Conservation (phyloP, 53 echinoderm and acorn worm genomes). For the Hippasteria phrygiana region DNA sequence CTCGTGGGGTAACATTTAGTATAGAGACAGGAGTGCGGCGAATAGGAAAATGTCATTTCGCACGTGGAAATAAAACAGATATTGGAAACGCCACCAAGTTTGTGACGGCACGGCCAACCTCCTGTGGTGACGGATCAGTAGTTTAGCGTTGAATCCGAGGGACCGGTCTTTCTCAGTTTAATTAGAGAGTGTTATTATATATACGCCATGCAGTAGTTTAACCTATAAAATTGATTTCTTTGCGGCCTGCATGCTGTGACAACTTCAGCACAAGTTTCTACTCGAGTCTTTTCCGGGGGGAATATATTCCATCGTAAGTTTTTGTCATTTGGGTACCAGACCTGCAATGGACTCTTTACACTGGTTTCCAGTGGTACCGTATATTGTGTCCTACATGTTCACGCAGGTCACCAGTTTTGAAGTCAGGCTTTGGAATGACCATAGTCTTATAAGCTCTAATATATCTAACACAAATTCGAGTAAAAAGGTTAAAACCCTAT, state of each 20-base stretch:
- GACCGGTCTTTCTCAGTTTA: not conserved
- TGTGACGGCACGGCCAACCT: conserved; percentile 18
- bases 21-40: not conserved
- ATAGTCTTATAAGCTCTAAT: too few species aligned
- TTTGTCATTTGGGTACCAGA: too few species aligned
- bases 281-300: too few species aligned
- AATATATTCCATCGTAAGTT: too few species aligned
- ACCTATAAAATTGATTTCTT: not conserved
- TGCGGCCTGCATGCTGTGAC: not conserved
- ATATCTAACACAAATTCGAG: too few species aligned
- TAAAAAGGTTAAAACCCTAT: too few species aligned
- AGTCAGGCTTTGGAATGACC: too few species aligned
- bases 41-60: conserved; percentile 13
- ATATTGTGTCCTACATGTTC: too few species aligned
- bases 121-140: not conserved
- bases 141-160: not conserved
- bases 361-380: too few species aligned
- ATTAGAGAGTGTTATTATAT: not conserved
- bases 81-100: not conserved
- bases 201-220: not conserved
- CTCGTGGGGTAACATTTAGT: not conserved
- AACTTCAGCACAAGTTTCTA: not conserved
- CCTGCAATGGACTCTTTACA: too few species aligned
- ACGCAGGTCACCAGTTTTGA: too few species aligned
- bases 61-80: conserved; percentile 28